A percentile compares a stretch with the other conserved stretches of the same genome.
Evolutionary conservation across 2,797 vertebrate species (phyloP).

Genomic region (Protonibea diacanthus): DNA sequence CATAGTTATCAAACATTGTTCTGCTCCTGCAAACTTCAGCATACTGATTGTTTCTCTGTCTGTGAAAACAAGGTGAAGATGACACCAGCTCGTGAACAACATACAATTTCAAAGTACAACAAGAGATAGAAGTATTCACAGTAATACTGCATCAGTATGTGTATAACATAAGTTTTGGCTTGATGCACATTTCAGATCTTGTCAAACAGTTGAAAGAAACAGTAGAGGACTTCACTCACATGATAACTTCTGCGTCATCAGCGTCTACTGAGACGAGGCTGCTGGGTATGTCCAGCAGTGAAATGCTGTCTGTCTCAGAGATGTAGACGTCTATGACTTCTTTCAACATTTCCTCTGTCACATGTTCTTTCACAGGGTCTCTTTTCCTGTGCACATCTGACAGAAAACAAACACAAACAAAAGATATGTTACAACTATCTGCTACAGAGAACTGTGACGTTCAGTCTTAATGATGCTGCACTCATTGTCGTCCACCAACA

Average conservation of each 20-base stretch:
- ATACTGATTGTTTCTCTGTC: slow-evolving; percentile 84
- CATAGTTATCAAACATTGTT: slow-evolving; percentile 84
- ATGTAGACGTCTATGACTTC: slow-evolving; percentile 81
- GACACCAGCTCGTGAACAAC: slow-evolving; percentile 5
- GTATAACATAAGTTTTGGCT: no score
- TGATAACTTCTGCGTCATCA: slow-evolving; percentile 81
- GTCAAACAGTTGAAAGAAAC: neutral
- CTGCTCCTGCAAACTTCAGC: slow-evolving; percentile 83
- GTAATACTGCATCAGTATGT: neutral
- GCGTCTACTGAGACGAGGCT: slow-evolving; percentile 83
- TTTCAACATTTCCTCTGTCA: slow-evolving; percentile 84
- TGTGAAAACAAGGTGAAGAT: slow-evolving; percentile 56
- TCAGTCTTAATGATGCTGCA: neutral
- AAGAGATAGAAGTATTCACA: neutral
- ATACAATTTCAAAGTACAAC: neutral
- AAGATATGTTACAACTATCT: neutral
- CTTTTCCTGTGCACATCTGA: slow-evolving; percentile 81
- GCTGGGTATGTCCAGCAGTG: slow-evolving; percentile 85
- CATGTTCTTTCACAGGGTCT: slow-evolving; percentile 71
- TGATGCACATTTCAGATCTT: neutral
- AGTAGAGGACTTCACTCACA: slow-evolving; percentile 76
- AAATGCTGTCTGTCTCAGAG: slow-evolving; percentile 87
- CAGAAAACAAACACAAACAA: slow-evolving; percentile 5
- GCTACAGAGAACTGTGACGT: neutral
- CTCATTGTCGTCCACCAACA: neutral